Conservation (phyloP, 2,797 vertebrate genomes). For the Peromyscus attwateri region DNA sequence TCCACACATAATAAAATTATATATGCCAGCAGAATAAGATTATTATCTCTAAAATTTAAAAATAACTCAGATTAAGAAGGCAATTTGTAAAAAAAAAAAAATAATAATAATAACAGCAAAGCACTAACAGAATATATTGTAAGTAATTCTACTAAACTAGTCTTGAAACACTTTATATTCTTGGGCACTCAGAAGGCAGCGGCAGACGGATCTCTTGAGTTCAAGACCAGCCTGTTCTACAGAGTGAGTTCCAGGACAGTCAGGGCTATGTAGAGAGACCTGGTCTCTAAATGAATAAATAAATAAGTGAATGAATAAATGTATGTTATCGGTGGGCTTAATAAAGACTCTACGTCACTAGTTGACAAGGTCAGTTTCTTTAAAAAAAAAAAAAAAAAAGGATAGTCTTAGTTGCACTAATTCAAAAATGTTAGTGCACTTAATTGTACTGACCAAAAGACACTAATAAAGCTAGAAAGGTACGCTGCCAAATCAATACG, state of each 20-base stretch:
- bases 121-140: conserved; percentile 16
- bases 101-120: background rate
- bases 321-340: background rate
- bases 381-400: background rate
- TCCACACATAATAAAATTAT: background rate
- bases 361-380: background rate
- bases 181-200: background rate
- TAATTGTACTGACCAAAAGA: background rate
- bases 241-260: background rate
- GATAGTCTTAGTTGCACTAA: background rate
- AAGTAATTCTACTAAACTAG: conserved; percentile 37
- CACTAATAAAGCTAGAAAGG: conserved; percentile 20
- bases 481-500: conserved; percentile 52
- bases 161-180: background rate
- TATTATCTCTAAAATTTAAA: background rate
- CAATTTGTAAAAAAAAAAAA: conserved; percentile 32
- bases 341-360: background rate
- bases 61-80: background rate
- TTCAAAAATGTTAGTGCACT: background rate
- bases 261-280: background rate
- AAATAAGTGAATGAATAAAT: background rate
- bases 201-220: background rate
- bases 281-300: background rate
- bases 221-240: background rate
- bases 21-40: conserved; percentile 23